Percentiles rank a stretch among this genome's conserved stretches.
phyloP scores from a whole-genome alignment of 2,113 vertebrate genomes.

The Xiphophorus hellerii region DNA sequence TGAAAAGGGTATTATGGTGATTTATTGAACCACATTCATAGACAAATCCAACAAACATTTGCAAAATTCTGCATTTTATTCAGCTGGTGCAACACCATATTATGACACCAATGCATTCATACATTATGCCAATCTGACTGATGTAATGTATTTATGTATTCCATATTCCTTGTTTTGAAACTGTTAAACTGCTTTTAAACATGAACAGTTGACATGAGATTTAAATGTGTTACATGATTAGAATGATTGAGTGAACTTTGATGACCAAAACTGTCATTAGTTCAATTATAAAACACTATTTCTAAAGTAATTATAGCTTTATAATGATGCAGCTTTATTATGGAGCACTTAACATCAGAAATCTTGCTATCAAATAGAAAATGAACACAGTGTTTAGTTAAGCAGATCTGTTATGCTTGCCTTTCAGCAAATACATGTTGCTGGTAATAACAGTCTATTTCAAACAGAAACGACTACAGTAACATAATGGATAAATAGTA shows the following conservation, averaged over 20 bases:
- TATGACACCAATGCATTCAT: slow-evolving; percentile 62
- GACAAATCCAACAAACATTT: slow-evolving; percentile 33
- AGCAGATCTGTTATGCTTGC: slow-evolving; percentile 45
- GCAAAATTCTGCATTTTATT: slow-evolving; percentile 72
- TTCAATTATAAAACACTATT: slow-evolving; percentile 50
- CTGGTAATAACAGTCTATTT: slow-evolving; percentile 59
- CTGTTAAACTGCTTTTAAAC: slow-evolving; percentile 31
- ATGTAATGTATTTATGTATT: slow-evolving; percentile 37
- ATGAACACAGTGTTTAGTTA: slow-evolving; percentile 67
- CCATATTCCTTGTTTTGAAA: slow-evolving; percentile 23
- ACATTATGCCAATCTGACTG: slow-evolving; percentile 49
- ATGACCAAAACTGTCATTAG: slow-evolving; percentile 45
- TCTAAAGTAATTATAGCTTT: slow-evolving; percentile 51
- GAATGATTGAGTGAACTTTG: slow-evolving; percentile 58
- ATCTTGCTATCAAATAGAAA: slow-evolving; percentile 23
- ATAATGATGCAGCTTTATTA: slow-evolving; percentile 46
- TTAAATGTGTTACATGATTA: slow-evolving; percentile 51
- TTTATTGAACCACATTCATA: not conserved
- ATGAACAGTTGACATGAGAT: slow-evolving; percentile 27
- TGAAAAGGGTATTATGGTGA: not conserved
- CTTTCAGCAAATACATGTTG: slow-evolving; percentile 34
- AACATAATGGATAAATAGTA: slow-evolving; percentile 69
- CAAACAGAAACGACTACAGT: slow-evolving; percentile 74
- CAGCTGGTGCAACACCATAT: slow-evolving; percentile 66
- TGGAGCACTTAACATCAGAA: slow-evolving; percentile 41